Evolutionary conservation across 2,888 invertebrate species (phyloP).

Genomic region (Ecdyonurus torrentis): DNA sequence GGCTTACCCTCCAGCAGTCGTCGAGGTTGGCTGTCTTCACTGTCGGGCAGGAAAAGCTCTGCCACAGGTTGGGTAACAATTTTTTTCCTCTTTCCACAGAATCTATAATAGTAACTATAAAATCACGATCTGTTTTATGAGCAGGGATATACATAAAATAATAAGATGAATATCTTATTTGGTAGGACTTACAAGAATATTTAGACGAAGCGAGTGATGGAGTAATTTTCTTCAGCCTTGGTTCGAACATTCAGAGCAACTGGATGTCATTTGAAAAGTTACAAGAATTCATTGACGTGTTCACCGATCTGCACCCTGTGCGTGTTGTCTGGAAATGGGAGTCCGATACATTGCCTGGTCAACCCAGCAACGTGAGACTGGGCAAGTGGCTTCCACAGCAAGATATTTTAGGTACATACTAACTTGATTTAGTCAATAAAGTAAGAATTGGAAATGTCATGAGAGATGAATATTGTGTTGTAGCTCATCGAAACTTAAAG

Average conservation of each 20-base stretch:
- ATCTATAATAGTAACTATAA: background rate
- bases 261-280: background rate
- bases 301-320: conserved; percentile 20
- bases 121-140: no score
- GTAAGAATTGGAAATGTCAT: background rate
- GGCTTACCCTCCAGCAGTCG: background rate
- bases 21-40: background rate
- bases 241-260: conserved; percentile 34
- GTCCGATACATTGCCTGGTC: conserved; percentile 19
- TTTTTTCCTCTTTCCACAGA: background rate
- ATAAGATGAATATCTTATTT: no score
- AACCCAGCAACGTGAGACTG: conserved; percentile 21
- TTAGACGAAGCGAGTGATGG: conserved; percentile 35
- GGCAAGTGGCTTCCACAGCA: conserved; percentile 30
- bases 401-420: conserved; percentile 21
- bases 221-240: conserved; percentile 39
- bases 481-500: conserved; percentile 48
- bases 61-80: background rate
- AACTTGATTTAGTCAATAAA: background rate
- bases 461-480: no score
- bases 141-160: no score
- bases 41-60: background rate
- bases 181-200: conserved; percentile 33
- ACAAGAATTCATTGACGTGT: conserved; percentile 8
- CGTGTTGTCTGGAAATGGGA: conserved; percentile 30